Conservation (phyloP, 2,888 invertebrate genomes). For the Nomada flava region DNA sequence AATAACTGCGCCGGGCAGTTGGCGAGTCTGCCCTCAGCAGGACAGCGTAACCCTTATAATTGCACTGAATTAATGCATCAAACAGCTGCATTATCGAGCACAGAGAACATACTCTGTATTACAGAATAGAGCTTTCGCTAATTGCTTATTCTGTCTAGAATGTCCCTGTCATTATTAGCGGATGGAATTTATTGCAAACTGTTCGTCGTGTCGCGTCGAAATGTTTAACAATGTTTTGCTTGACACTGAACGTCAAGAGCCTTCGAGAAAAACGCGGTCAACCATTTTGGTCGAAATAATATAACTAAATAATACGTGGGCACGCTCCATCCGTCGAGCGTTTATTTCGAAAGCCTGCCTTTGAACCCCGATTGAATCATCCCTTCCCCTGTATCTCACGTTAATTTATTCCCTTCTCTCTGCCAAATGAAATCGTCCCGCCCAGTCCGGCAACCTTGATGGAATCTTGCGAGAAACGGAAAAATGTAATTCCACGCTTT, state of each 20-base stretch:
- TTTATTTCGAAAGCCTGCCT: constrained; percentile 56
- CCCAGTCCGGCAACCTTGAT: not conserved
- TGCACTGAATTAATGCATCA: constrained; percentile 54
- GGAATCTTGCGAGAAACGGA: not conserved
- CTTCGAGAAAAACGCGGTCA: constrained; percentile 20
- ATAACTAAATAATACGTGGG: constrained; percentile 47
- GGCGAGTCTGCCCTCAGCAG: constrained; percentile 34
- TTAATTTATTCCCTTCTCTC: not conserved
- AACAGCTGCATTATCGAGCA: constrained; percentile 46
- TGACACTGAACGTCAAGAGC: not conserved
- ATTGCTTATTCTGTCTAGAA: constrained; percentile 40
- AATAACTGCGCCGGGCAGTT: constrained; percentile 50
- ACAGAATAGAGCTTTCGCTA: not conserved
- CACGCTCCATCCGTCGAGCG: constrained; percentile 22
- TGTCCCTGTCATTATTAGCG: not conserved
- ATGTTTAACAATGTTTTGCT: constrained; percentile 12
- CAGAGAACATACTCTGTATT: not conserved
- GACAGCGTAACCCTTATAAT: constrained; percentile 44
- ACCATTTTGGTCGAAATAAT: constrained; percentile 33
- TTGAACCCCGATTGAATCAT: constrained; percentile 59
- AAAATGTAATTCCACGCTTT: not conserved
- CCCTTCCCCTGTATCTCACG: constrained; percentile 28
- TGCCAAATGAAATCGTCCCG: not conserved
- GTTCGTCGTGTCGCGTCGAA: not conserved
- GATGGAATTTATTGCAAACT: too few species aligned